A percentile compares a stretch with the other conserved stretches of the same genome.
These are phyloP conservation scores for Strix occidentalis DNA, from an alignment of 2,797 vertebrate species.

Conservation along the genomic window DNA sequence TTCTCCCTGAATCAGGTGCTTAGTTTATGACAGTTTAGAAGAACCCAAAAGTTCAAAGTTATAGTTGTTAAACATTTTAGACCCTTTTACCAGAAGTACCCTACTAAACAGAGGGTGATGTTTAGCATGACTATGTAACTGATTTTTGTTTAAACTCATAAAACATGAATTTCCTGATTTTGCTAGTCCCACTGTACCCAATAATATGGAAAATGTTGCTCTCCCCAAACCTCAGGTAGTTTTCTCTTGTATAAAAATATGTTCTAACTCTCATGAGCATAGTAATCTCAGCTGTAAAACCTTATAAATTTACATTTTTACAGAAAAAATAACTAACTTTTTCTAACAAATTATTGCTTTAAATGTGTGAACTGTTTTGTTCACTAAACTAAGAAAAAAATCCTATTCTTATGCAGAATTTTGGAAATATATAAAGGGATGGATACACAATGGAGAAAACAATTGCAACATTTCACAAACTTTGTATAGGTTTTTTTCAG, in stretches of 20 bases:
- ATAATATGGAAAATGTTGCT: conserved; percentile 62
- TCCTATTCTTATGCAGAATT: not conserved
- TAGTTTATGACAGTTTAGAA: conserved; percentile 42
- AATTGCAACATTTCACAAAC: not conserved
- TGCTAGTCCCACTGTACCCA: conserved; percentile 61
- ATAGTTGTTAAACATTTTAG: conserved; percentile 21
- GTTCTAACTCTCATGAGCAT: conserved; percentile 28
- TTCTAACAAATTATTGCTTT: conserved; percentile 1
- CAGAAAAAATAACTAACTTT: not conserved
- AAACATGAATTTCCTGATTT: conserved; percentile 70
- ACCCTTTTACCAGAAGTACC: conserved; percentile 4
- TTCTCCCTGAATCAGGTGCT: not conserved
- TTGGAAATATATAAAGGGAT: not conserved
- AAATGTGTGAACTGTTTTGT: not conserved
- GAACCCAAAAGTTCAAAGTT: conserved; percentile 21
- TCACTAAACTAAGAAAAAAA: not conserved
- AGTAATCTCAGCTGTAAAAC: conserved; percentile 36
- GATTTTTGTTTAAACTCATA: conserved; percentile 66
- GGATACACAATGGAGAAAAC: not conserved
- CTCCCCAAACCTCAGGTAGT: conserved; percentile 10
- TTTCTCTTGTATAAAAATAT: conserved; percentile 34
- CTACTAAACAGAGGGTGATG: conserved; percentile 14
- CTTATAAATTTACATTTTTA: conserved; percentile 24
- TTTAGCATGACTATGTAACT: conserved; percentile 44
- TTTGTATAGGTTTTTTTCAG: not conserved